Conservation (phyloP, 2,797 vertebrate species). For the Odontamblyopus rebecca region DNA sequence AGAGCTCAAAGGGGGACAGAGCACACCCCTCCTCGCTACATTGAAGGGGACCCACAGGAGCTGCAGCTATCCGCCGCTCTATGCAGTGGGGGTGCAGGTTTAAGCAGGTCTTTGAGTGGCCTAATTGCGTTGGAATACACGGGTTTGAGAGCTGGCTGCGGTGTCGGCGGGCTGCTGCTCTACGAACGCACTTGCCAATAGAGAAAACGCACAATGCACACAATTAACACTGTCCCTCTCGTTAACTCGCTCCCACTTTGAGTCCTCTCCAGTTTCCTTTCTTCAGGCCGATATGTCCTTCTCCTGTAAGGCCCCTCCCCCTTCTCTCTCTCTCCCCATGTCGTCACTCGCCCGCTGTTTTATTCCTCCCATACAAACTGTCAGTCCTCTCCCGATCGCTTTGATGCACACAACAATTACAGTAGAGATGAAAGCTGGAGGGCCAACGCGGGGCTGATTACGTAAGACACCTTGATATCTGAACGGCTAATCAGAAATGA, state of each 20-base stretch:
- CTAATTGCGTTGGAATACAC: constrained; percentile 95
- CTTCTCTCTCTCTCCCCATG: constrained; percentile 42
- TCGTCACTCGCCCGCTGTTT: constrained; percentile 66
- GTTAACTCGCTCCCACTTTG: constrained; percentile 75
- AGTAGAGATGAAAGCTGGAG: constrained; percentile 62
- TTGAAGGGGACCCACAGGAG: constrained; percentile 75
- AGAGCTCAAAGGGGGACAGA: constrained; percentile 64
- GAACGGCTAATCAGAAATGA: constrained; percentile 55
- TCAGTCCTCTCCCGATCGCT: constrained; percentile 60
- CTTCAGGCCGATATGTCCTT: constrained; percentile 39
- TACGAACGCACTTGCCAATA: constrained; percentile 83
- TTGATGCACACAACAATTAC: constrained; percentile 73
- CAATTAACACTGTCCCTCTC: constrained; percentile 74
- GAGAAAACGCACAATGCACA: constrained; percentile 69
- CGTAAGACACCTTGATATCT: constrained; percentile 60
- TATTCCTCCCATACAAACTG: constrained; percentile 69
- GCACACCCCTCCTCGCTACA: constrained; percentile 70
- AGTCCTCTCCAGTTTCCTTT: constrained; percentile 60
- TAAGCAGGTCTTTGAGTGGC: constrained; percentile 92
- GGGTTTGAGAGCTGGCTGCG: constrained; percentile 84
- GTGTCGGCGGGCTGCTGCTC: constrained; percentile 87
- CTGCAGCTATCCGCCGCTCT: constrained; percentile 65
- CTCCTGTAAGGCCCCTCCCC: constrained; percentile 21
- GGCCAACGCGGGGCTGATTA: constrained; percentile 50
- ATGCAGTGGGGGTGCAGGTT: constrained; percentile 79